phyloP scores from a whole-genome alignment of 2,113 vertebrate genomes.

The Loxodonta africana region DNA sequence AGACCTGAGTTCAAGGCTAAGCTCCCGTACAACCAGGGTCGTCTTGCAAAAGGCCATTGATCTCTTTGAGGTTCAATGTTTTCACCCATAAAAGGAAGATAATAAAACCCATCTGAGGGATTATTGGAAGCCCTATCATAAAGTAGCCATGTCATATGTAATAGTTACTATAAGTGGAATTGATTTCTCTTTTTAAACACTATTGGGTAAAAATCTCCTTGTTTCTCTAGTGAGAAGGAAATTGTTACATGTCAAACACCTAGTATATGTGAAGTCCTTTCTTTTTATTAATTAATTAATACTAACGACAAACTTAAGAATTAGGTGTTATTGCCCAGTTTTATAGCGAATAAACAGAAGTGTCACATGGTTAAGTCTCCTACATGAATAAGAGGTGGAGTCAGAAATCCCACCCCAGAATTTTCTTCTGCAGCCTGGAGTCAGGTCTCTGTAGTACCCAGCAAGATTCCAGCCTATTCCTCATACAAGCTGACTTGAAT shows the following conservation, averaged over 20 bases:
- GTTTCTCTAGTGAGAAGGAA: neutral
- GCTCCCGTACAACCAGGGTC: neutral
- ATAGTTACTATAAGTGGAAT: neutral
- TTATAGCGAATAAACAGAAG: neutral
- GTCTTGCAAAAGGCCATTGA: neutral
- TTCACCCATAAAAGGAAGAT: neutral
- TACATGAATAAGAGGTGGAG: neutral
- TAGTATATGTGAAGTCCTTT: neutral
- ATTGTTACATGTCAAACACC: neutral
- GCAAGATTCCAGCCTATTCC: neutral
- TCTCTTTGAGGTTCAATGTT: constrained; percentile 25
- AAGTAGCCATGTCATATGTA: neutral
- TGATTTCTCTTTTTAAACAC: neutral
- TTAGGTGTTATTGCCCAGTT: neutral
- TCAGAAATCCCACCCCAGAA: neutral
- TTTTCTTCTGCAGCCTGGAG: neutral
- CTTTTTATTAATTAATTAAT: neutral
- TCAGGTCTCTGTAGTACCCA: neutral
- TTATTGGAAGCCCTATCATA: neutral
- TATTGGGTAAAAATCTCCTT: neutral
- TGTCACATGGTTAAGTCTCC: neutral
- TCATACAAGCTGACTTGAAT: neutral
- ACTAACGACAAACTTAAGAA: neutral
- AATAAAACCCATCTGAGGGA: neutral
- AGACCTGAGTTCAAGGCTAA: neutral